These are phyloP conservation scores for Micronisus gabar DNA, from an alignment of 2,113 vertebrate species.

Conservation along the genomic window DNA sequence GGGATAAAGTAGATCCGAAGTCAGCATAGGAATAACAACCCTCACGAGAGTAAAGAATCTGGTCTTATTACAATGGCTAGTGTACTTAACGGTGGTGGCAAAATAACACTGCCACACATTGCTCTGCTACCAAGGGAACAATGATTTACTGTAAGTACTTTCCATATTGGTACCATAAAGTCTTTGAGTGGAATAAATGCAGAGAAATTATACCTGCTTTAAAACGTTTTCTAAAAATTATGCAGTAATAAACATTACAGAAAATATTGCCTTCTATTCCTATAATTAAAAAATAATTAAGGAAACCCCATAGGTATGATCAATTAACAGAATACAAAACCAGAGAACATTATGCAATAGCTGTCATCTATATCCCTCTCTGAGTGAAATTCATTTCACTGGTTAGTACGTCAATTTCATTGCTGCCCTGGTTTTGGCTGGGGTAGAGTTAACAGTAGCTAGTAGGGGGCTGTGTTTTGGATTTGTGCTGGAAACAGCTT, in stretches of 20 bases:
- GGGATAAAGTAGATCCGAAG: not conserved
- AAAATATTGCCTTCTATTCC: not conserved
- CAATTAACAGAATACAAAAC: not conserved
- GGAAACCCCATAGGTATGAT: not conserved
- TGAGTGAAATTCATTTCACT: conserved; percentile 18
- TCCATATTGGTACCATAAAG: not conserved
- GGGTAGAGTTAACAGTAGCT: too few species aligned
- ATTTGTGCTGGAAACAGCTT: too few species aligned
- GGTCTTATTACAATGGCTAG: not conserved
- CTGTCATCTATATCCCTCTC: not conserved
- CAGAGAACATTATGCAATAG: not conserved
- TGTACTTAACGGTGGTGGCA: not conserved
- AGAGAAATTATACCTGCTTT: not conserved
- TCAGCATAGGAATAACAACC: not conserved
- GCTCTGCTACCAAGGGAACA: not conserved
- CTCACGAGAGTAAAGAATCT: not conserved
- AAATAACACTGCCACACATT: not conserved
- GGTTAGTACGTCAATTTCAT: not conserved
- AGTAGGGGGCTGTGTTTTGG: too few species aligned
- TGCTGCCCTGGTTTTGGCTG: too few species aligned
- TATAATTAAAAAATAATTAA: not conserved
- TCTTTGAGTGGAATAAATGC: not conserved
- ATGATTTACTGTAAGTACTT: not conserved
- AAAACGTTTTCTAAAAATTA: not conserved
- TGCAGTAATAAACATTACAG: not conserved